A percentile compares a stretch with the other conserved stretches of the same genome.
phyloP scores from a whole-genome alignment of 1,140 invertebrate genomes.

The Eriosoma lanigerum region DNA sequence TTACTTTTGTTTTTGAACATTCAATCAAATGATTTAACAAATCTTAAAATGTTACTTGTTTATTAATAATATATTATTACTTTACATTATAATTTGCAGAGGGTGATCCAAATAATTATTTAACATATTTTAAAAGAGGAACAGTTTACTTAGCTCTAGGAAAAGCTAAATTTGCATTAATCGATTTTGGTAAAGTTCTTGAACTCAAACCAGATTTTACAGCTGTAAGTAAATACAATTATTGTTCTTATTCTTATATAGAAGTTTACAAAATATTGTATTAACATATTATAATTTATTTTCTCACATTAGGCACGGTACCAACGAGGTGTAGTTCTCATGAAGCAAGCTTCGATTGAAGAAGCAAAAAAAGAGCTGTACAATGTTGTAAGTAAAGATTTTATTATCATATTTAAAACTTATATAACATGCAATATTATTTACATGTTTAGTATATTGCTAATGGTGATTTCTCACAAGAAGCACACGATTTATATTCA shows the following conservation, averaged over 20 bases:
- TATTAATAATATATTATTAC: background rate
- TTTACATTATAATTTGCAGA: constrained; percentile 66
- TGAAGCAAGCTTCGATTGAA: constrained; percentile 85
- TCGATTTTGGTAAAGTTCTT: constrained; percentile 89
- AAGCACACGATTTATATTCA: constrained; percentile 70
- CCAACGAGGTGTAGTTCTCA: constrained; percentile 82
- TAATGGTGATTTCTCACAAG: constrained; percentile 71
- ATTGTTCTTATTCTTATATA: background rate
- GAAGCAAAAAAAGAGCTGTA: constrained; percentile 81
- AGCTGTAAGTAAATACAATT: constrained; percentile 61
- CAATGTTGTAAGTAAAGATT: constrained; percentile 72
- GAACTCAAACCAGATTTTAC: constrained; percentile 94
- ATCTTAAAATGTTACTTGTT: too few species aligned
- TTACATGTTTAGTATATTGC: constrained; percentile 65
- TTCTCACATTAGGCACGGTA: constrained; percentile 68
- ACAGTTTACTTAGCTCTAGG: constrained; percentile 96
- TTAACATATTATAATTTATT: constrained; percentile 46
- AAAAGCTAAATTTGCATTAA: constrained; percentile 91
- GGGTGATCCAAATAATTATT: constrained; percentile 92
- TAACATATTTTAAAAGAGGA: constrained; percentile 92
- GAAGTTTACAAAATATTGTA: background rate
- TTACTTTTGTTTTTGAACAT: too few species aligned
- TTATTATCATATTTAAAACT: background rate
- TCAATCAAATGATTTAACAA: too few species aligned
- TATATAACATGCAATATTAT: too few species aligned